A percentile compares a stretch with the other conserved stretches of the same genome.
Evolutionary conservation across 1,140 invertebrate species (phyloP).

Genomic region (Drosophila arawakana): DNA sequence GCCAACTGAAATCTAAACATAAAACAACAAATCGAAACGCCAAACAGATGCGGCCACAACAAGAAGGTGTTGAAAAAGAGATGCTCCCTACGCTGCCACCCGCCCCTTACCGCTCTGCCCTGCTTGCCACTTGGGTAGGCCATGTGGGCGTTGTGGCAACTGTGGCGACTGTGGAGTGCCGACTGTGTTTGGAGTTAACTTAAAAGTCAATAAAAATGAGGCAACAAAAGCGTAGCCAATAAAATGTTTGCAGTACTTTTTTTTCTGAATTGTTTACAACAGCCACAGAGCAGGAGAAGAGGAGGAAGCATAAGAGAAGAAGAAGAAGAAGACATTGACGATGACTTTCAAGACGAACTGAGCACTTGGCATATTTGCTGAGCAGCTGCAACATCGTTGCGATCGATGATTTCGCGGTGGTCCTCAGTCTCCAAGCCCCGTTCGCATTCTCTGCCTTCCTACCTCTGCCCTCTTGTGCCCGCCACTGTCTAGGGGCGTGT

Average conservation of each 20-base stretch:
- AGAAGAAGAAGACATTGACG: neutral
- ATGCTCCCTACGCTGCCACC: conserved; percentile 21
- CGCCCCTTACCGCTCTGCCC: too few species aligned
- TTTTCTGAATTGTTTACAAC: conserved; percentile 68
- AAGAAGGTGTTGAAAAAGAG: conserved; percentile 78
- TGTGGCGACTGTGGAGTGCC: conserved; percentile 55
- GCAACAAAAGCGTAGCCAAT: conserved; percentile 74
- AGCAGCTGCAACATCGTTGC: conserved; percentile 44
- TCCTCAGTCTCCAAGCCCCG: conserved; percentile 26
- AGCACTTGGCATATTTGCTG: conserved; percentile 74
- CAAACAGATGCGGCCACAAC: conserved; percentile 71
- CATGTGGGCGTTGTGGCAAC: conserved; percentile 26
- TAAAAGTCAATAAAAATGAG: conserved; percentile 70
- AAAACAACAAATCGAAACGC: conserved; percentile 54
- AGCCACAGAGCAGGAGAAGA: neutral
- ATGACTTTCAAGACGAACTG: conserved; percentile 36
- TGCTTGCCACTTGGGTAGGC: neutral
- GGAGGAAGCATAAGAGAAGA: neutral
- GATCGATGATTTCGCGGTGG: conserved; percentile 61
- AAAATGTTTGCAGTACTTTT: conserved; percentile 71
- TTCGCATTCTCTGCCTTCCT: too few species aligned
- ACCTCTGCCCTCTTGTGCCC: too few species aligned
- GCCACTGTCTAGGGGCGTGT: conserved; percentile 8
- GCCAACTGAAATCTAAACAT: conserved; percentile 48
- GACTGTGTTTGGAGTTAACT: conserved; percentile 71